phyloP scores from a whole-genome alignment of 2,888 invertebrate genomes.

The Drosophila meridiana region DNA sequence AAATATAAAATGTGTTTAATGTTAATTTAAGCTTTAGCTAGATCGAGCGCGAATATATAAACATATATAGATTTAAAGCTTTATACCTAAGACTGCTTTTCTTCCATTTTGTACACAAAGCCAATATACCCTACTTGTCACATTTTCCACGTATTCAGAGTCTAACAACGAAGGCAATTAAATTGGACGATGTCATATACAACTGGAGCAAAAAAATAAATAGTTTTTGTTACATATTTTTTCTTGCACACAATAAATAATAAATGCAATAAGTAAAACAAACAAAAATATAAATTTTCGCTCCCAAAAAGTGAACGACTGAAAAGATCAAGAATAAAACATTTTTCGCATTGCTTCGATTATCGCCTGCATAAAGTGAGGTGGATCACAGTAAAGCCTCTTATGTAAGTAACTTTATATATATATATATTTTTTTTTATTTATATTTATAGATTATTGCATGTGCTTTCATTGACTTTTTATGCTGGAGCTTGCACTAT shows the following conservation, averaged over 20 bases:
- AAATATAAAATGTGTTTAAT: too few relatives aligned
- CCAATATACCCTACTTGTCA: background rate
- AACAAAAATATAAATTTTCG: constrained; percentile 1
- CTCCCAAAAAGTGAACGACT: background rate
- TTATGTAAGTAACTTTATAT: background rate
- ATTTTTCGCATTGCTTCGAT: background rate
- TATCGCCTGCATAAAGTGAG: background rate
- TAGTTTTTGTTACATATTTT: background rate
- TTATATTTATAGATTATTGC: background rate
- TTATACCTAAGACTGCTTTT: too few relatives aligned
- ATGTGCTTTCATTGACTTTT: background rate
- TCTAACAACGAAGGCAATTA: constrained; percentile 12
- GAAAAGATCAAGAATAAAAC: background rate
- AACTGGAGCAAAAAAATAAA: constrained; percentile 4
- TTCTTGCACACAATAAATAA: background rate
- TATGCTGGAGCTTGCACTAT: background rate
- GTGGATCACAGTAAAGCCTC: background rate
- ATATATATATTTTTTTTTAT: background rate
- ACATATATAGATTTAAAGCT: too few relatives aligned
- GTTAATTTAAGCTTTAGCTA: too few relatives aligned
- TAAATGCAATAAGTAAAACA: constrained; percentile 3
- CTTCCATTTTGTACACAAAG: background rate
- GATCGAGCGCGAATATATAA: too few relatives aligned
- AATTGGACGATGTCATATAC: constrained; percentile 10
- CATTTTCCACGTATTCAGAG: background rate